Evolutionary conservation across 2,113 vertebrate species (phyloP), one percentile per base, ranked within the genome.

Genomic region (Acrocephalus arundinaceus): DNA sequence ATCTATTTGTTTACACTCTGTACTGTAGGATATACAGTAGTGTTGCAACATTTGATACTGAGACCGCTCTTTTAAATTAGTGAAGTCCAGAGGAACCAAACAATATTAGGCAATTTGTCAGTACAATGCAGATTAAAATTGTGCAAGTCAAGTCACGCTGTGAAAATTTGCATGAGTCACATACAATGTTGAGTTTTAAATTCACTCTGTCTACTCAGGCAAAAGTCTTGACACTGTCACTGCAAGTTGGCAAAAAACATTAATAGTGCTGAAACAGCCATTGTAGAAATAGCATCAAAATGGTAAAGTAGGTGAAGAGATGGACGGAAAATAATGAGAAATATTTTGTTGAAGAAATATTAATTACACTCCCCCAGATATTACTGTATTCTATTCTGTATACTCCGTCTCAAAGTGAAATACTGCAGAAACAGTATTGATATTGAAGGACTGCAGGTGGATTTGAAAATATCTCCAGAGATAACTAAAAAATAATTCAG

Each of bases 211-310:
- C 63, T 88, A 63, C 33, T 90, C 37, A 89, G 70, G 62, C 24
- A 89, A 78, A 95, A 89, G 70, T 65, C 77, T 85, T 93, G 82
- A 88, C 81, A 85, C n/a, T 67, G 71, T 80, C 75, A 90, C 63
- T 90, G 74, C 43, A 88, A 89, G 43, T 55, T 22, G 91, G 25
- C 21, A 45, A 62, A 70, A 85, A 88, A 59, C 13, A 63, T 62
- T 89, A 77, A 70, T 27, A 83, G 15, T 58, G 59, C 30, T 83
- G 79, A 94, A 95, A 80, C 17, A 90, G 21, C 39, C 87, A 13
- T 71, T 67, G 66, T 28, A 77, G 46, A 89, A 87, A 88, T 55
- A 76, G 31, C 20, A 72, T 81, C 16, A 94, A 88, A 90, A 88
- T 45, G 8, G 57, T 86, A 88, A 85, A 41, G 8, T 59, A 11